These are phyloP conservation scores for Brachyrhaphis roseni DNA, from an alignment of 2,797 vertebrate genomes.

Conservation along the genomic window DNA sequence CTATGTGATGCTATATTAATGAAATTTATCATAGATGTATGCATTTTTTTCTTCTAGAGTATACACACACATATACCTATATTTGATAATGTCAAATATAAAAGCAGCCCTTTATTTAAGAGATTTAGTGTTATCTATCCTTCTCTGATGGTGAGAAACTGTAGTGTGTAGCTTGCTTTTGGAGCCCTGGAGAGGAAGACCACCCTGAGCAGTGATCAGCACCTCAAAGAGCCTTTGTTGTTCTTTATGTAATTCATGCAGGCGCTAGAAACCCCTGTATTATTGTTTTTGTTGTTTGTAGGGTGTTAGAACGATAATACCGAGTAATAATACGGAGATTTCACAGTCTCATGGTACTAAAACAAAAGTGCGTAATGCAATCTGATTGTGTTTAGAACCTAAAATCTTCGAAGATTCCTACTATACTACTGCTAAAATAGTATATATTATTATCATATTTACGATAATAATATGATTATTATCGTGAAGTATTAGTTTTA, in stretches of 20 bases:
- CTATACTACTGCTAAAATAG: background rate
- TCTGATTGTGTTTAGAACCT: background rate
- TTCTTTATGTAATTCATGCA: constrained; percentile 20
- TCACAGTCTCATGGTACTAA: background rate
- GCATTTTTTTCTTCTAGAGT: constrained; percentile 69
- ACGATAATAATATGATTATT: too few species aligned
- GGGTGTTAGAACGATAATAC: background rate
- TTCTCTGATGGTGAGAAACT: constrained; percentile 52
- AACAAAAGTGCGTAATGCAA: background rate
- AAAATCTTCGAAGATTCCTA: background rate
- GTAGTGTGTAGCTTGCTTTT: constrained; percentile 47
- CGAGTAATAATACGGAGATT: background rate
- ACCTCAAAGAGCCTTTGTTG: background rate
- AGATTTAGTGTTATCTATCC: constrained; percentile 60
- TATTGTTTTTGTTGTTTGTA: background rate
- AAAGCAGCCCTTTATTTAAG: constrained; percentile 73
- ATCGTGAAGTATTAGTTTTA: background rate
- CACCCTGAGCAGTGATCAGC: constrained; percentile 41
- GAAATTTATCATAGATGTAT: constrained; percentile 75
- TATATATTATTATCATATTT: too few species aligned
- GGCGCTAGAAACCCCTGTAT: background rate
- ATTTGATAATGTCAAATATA: constrained; percentile 78
- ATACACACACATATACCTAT: constrained; percentile 74
- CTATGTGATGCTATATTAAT: constrained; percentile 75
- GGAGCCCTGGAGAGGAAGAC: constrained; percentile 42